Percentiles rank a stretch among this genome's conserved stretches.
Evolutionary conservation across 2,888 invertebrate genomes (phyloP).

Genomic region (Morinoia aosen): DNA sequence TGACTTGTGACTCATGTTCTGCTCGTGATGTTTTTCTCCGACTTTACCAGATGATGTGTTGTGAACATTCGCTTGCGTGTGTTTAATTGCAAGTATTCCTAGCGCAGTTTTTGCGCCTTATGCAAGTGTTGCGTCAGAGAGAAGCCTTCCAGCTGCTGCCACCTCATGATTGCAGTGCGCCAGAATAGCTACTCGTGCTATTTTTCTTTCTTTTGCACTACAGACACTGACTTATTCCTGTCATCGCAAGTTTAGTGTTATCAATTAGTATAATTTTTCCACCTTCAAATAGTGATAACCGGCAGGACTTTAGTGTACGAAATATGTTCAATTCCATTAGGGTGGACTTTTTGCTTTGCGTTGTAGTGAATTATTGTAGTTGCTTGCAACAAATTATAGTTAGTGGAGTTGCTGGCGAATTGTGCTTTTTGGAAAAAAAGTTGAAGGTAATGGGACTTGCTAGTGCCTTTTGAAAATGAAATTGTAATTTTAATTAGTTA

Average conservation of each 20-base stretch:
- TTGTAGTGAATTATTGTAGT: background rate
- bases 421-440: too few species aligned
- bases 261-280: background rate
- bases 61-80: background rate
- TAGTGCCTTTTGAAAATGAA: too few species aligned
- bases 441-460: too few species aligned
- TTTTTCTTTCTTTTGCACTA: background rate
- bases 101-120: background rate
- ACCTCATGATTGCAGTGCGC: background rate
- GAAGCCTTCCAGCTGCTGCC: background rate
- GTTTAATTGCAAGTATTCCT: background rate
- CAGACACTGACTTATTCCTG: background rate
- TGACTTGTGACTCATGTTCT: too few species aligned
- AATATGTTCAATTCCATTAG: background rate
- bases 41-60: background rate
- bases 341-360: background rate
- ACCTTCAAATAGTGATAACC: background rate
- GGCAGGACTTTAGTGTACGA: background rate
- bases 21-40: too few species aligned
- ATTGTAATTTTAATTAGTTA: background rate
- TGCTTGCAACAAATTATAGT: background rate
- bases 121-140: background rate
- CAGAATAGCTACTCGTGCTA: background rate
- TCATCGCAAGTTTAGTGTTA: background rate
- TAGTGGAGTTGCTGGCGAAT: background rate